These are phyloP conservation scores for Hycleus cichorii DNA, from an alignment of 1,140 invertebrate species.

Conservation along the genomic window DNA sequence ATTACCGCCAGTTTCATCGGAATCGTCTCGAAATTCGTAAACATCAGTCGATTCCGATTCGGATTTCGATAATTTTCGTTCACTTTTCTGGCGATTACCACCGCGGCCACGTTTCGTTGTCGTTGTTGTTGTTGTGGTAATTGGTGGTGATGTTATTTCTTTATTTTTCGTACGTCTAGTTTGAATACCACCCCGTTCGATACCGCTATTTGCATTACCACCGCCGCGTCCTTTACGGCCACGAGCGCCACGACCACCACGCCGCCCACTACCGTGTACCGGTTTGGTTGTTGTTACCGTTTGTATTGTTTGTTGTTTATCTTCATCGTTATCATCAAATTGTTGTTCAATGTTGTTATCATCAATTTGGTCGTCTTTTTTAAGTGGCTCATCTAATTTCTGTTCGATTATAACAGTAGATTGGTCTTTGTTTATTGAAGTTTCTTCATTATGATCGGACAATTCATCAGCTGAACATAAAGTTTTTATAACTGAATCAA, in stretches of 20 bases:
- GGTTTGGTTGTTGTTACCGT: background rate
- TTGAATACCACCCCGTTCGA: slow-evolving; percentile 42
- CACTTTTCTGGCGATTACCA: slow-evolving; percentile 47
- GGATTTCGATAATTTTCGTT: slow-evolving; percentile 49
- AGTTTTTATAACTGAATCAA: slow-evolving; percentile 71
- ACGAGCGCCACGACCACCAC: slow-evolving; percentile 46
- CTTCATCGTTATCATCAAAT: slow-evolving; percentile 27
- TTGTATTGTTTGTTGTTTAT: slow-evolving; percentile 17
- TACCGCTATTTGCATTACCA: slow-evolving; percentile 16
- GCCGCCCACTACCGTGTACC: slow-evolving; percentile 40
- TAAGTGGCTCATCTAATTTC: slow-evolving; percentile 9
- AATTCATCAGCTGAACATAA: slow-evolving; percentile 47
- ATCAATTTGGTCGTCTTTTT: slow-evolving; percentile 21
- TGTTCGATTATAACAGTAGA: slow-evolving; percentile 1
- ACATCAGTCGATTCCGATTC: slow-evolving; percentile 53
- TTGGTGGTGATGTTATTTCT: slow-evolving; percentile 42
- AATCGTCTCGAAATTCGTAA: slow-evolving; percentile 79
- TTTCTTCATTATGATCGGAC: slow-evolving; percentile 41
- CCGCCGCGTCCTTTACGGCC: slow-evolving; percentile 47
- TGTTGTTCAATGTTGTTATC: slow-evolving; percentile 33
- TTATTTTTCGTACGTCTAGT: slow-evolving; percentile 48
- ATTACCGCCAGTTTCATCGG: slow-evolving; percentile 51
- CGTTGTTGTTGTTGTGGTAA: slow-evolving; percentile 10
- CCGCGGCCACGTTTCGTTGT: slow-evolving; percentile 43
- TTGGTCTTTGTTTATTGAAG: slow-evolving; percentile 22